Evolutionary conservation across 2,113 vertebrate species (phyloP).

Genomic region (Daphoenositta chrysoptera): DNA sequence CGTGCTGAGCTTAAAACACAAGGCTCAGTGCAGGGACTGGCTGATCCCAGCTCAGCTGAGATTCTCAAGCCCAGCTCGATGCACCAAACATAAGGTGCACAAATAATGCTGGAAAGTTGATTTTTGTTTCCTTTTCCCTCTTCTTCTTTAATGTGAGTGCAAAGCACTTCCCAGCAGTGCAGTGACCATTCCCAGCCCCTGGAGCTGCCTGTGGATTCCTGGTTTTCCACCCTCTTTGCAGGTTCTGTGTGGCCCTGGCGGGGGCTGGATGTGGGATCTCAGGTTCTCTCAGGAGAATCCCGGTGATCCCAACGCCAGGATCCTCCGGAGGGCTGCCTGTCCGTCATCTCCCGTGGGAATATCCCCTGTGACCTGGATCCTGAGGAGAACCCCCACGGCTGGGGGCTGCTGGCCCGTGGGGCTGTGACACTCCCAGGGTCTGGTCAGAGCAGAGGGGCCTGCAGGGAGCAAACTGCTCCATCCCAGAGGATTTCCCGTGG

Average conservation of each 20-base stretch:
- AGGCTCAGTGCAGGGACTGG: not conserved
- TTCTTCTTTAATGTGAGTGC: no score
- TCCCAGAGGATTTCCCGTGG: not conserved
- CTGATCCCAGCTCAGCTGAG: not conserved
- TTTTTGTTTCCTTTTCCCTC: not conserved
- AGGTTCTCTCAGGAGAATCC: not conserved
- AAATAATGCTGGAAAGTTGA: not conserved
- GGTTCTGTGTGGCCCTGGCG: not conserved
- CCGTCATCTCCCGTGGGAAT: accelerated
- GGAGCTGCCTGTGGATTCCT: accelerated
- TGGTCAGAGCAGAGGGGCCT: not conserved
- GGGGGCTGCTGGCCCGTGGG: not conserved
- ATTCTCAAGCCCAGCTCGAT: not conserved
- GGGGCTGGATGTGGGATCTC: not conserved
- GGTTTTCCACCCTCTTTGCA: not conserved
- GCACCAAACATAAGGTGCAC: not conserved
- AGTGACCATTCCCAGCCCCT: not conserved
- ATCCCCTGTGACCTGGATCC: accelerated
- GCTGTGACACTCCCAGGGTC: not conserved
- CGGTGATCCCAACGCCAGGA: not conserved
- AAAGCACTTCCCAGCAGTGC: not conserved
- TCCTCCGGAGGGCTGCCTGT: accelerated
- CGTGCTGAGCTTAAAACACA: not conserved
- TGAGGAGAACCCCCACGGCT: no score
- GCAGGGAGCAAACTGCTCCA: not conserved